phyloP scores from a whole-genome alignment of 2,113 vertebrate genomes.

The Zeus faber region DNA sequence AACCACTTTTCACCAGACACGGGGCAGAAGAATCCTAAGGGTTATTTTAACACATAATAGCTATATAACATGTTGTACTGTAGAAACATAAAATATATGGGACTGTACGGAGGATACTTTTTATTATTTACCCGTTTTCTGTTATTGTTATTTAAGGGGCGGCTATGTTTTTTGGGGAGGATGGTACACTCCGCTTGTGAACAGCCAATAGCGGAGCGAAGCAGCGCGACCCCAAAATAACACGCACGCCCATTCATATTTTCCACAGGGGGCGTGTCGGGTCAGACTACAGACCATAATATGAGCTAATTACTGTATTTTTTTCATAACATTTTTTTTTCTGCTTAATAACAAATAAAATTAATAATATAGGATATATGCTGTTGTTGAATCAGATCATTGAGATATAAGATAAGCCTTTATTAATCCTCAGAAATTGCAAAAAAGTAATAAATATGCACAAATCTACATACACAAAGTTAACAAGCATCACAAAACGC shows the following conservation, averaged over 20 bases:
- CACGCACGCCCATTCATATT: constrained; percentile 50
- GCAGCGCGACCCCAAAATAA: constrained; percentile 56
- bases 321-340: not conserved
- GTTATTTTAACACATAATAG: too few relatives aligned
- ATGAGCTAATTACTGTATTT: not conserved
- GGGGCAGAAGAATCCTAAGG: not conserved
- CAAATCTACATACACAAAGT: too few relatives aligned
- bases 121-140: too few relatives aligned
- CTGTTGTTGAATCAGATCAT: too few relatives aligned
- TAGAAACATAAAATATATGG: rapidly evolving
- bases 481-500: too few relatives aligned
- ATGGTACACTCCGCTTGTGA: constrained; percentile 57
- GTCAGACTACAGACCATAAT: not conserved
- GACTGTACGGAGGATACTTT: too few relatives aligned
- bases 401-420: too few relatives aligned
- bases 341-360: too few relatives aligned
- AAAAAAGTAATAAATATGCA: too few relatives aligned
- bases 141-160: too few relatives aligned
- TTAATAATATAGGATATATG: too few relatives aligned
- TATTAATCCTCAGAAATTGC: too few relatives aligned
- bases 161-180: not conserved
- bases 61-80: rapidly evolving
- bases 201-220: constrained; percentile 37
- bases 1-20: constrained; percentile 43
- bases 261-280: constrained; percentile 31